A percentile compares a stretch with the other conserved stretches of the same genome.
Evolutionary conservation across 2,888 invertebrate genomes (phyloP).

Genomic region (Mallateleia sp.): DNA sequence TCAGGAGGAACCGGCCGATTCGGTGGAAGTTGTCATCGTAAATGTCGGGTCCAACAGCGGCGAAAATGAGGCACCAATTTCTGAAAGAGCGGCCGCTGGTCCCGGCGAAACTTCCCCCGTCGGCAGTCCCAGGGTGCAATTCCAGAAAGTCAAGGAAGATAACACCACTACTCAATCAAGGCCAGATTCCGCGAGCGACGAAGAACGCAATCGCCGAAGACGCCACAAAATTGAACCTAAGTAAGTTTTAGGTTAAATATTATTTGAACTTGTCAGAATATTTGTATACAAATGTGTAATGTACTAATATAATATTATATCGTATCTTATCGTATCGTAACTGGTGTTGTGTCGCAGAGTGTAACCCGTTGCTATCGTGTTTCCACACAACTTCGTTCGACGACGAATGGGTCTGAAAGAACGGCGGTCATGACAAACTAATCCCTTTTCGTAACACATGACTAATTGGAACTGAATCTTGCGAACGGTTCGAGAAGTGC

Average conservation of each 20-base stretch:
- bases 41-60: slow-evolving; percentile 70
- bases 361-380: slow-evolving; percentile 50
- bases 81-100: slow-evolving; percentile 88
- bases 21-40: slow-evolving; percentile 79
- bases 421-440: background rate
- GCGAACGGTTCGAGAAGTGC: background rate
- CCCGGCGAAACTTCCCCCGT: slow-evolving; percentile 84
- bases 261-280: too few relatives aligned
- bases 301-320: too few relatives aligned
- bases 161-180: slow-evolving; percentile 76
- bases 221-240: slow-evolving; percentile 89
- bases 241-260: slow-evolving; percentile 80
- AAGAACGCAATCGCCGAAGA: slow-evolving; percentile 87
- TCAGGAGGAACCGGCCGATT: slow-evolving; percentile 77
- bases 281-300: too few relatives aligned
- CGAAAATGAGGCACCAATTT: slow-evolving; percentile 88
- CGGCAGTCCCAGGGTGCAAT: slow-evolving; percentile 88
- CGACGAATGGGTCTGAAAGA: background rate
- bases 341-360: slow-evolving; percentile 63
- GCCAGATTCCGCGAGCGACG: slow-evolving; percentile 82
- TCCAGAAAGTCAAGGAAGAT: slow-evolving; percentile 88
- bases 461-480: background rate
- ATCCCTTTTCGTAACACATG: background rate
- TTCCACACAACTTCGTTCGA: slow-evolving; percentile 11
- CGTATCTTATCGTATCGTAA: slow-evolving; percentile 62